phyloP scores from a whole-genome alignment of 2,113 vertebrate species.

The Aythya baeri region DNA sequence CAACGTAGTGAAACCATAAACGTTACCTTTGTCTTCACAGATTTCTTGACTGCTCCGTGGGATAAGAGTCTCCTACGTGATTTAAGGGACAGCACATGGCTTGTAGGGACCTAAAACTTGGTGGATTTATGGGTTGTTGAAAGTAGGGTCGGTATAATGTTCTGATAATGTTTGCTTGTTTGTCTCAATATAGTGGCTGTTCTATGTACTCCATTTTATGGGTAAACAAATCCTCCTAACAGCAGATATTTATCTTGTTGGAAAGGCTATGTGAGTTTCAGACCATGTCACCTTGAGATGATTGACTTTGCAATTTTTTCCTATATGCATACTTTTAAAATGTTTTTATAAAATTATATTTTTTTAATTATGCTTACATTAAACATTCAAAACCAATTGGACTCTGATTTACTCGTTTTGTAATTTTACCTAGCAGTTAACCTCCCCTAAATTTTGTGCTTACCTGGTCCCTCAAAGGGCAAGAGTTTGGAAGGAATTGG shows the following conservation, averaged over 20 bases:
- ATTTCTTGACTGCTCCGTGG: not conserved
- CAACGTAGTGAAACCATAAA: not conserved
- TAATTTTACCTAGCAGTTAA: constrained; percentile 31
- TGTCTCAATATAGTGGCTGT: not conserved
- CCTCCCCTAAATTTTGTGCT: constrained; percentile 70
- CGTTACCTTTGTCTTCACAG: not conserved
- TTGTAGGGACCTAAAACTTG: not conserved
- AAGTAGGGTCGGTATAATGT: not conserved
- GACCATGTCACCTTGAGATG: not conserved
- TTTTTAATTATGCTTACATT: not conserved
- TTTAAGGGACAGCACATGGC: not conserved
- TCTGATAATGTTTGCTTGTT: not conserved
- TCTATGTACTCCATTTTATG: not conserved
- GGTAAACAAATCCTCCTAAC: not conserved
- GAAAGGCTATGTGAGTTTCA: not conserved
- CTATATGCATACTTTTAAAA: not conserved
- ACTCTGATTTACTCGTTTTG: not conserved
- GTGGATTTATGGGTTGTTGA: not conserved
- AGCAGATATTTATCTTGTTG: not conserved
- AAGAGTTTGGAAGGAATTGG: constrained; percentile 91
- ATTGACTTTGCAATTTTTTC: not conserved
- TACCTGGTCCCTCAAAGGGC: constrained; percentile 98
- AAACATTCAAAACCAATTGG: not conserved
- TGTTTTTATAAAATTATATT: not conserved
- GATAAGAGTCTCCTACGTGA: not conserved